phyloP scores from a whole-genome alignment of 1,140 invertebrate genomes.

The Bombus impatiens region DNA sequence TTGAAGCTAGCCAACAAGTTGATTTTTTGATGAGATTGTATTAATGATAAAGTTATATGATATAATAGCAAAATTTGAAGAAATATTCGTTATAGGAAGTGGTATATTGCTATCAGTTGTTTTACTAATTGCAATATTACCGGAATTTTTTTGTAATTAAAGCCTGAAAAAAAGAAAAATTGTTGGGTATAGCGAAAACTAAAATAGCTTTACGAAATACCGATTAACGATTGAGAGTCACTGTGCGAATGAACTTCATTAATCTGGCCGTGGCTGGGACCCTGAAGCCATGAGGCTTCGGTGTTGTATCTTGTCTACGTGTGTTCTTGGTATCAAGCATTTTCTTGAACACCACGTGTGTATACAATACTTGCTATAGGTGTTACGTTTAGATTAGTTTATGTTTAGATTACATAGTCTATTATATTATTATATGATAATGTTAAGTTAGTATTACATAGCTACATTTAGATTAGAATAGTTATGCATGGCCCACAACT shows the following conservation, averaged over 20 bases:
- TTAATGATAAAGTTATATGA: background rate
- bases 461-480: too few relatives aligned
- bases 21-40: background rate
- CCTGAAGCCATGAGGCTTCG: constrained; percentile 39
- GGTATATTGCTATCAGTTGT: background rate
- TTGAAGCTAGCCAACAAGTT: background rate
- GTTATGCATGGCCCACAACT: too few relatives aligned
- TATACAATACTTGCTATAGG: background rate
- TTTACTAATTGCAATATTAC: background rate
- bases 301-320: constrained; percentile 60
- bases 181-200: background rate
- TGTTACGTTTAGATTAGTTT: constrained; percentile 6
- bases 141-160: background rate
- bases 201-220: background rate
- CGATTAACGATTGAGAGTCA: constrained; percentile 65
- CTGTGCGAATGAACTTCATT: constrained; percentile 75
- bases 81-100: background rate
- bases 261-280: constrained; percentile 71
- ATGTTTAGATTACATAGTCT: too few relatives aligned
- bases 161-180: background rate
- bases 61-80: background rate
- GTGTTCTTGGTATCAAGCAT: constrained; percentile 63
- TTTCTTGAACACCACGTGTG: constrained; percentile 33
- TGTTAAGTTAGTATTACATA: too few relatives aligned
- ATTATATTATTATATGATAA: too few relatives aligned